phyloP scores from a whole-genome alignment of 1,140 invertebrate species.

The Drosophila ironensis region DNA sequence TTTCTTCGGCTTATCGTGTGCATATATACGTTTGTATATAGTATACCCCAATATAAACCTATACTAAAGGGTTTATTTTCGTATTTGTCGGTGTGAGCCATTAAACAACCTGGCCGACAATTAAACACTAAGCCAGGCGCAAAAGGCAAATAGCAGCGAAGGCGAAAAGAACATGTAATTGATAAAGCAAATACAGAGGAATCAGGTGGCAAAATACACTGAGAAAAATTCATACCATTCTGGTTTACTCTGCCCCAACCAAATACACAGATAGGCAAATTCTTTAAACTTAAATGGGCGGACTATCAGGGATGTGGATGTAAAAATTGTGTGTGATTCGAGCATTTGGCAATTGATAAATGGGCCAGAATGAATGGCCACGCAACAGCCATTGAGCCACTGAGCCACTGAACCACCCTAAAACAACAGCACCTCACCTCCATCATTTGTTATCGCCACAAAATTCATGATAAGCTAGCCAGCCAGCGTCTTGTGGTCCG shows the following conservation, averaged over 20 bases:
- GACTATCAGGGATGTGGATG: background rate
- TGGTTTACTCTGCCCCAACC: no score
- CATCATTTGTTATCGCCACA: constrained; percentile 22
- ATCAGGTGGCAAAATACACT: background rate
- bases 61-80: no score
- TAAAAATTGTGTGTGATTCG: background rate
- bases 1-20: constrained; percentile 41
- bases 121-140: constrained; percentile 41
- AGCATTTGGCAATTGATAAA: constrained; percentile 11
- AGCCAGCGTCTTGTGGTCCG: constrained; percentile 28
- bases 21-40: background rate
- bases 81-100: constrained; percentile 28
- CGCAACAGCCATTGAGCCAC: background rate
- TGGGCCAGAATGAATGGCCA: background rate
- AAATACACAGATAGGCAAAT: background rate
- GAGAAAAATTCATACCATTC: background rate
- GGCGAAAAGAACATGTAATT: constrained; percentile 14
- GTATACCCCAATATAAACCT: no score
- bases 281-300: no score
- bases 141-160: constrained; percentile 22
- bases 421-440: background rate
- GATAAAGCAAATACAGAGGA: constrained; percentile 27
- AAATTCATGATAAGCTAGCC: constrained; percentile 19
- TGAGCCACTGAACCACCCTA: background rate
- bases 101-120: constrained; percentile 41